Evolutionary conservation across 53 echinoderm and acorn worm species (phyloP), one percentile per base, ranked within the genome.

Genomic region (Zoroaster sp.): DNA sequence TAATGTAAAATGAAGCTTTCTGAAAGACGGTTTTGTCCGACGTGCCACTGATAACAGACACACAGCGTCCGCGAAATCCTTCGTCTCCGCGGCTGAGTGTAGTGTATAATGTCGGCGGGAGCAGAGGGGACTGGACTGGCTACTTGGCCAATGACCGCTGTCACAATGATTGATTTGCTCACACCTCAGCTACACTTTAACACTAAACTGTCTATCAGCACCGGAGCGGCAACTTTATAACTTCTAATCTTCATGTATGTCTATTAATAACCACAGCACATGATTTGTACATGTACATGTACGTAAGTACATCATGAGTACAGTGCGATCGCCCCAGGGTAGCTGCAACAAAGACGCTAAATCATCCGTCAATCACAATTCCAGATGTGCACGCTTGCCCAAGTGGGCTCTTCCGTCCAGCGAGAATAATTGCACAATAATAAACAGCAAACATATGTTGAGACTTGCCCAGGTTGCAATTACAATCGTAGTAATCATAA

Each of bases 11-110:
- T 42, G 1, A 32, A 46, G 76, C 34, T 42, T 5, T 28, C 42
- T 31, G 12, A 17, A 45, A 32, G 31, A 47, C 5, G 38, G 74
- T 74, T 3, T 65, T 67, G 41, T 66, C 33, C 33, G 43, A 28
- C 30, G 31, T 44, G 82, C 82, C 67, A n/a, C n/a, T n/a, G 82
- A 82, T 32, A 68, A 66, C 34, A 43, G 82, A 43, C 82, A 67
- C 82, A 82, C 82, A 82, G 82, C 66, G 82, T 82, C 82, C 33
- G 82, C 33, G 25, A 66, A 12, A 18, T 32, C 34, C 21, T 0
- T 28, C 63, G 10, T 59, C 63, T 59, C 9, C 21, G 28, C 21
- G 63, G 28, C 23, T 28, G 23, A 59, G 63, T 59, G 63, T 59
- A 63, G 10, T 0, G 67, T 6, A 3, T 3, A 40, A 28, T 42